Evolutionary conservation across 1,140 invertebrate genomes (phyloP).

Genomic region (Streblospio benedicti): DNA sequence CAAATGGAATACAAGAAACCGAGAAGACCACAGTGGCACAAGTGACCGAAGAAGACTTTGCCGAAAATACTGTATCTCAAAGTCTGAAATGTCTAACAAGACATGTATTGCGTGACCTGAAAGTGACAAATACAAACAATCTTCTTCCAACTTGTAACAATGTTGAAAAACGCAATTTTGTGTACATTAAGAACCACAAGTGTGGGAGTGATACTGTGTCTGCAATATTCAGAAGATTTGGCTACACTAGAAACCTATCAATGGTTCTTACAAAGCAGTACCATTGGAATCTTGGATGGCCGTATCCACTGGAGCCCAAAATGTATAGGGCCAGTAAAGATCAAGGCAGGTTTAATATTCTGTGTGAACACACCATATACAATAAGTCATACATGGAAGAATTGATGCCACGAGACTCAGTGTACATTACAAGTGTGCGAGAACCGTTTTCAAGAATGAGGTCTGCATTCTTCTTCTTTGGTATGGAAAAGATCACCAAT

Average conservation of each 20-base stretch:
- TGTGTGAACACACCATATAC: slow-evolving; percentile 15
- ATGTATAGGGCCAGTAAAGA: slow-evolving; percentile 1
- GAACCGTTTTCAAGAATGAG: slow-evolving; percentile 20
- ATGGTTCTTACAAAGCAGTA: slow-evolving; percentile 11
- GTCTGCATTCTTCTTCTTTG: too few relatives aligned
- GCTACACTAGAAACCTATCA: background rate
- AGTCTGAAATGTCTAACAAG: too few relatives aligned
- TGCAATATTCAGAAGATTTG: slow-evolving; percentile 9
- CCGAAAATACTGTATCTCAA: too few relatives aligned
- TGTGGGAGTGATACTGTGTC: slow-evolving; percentile 15
- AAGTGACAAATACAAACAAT: too few relatives aligned
- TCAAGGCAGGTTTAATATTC: slow-evolving; percentile 8
- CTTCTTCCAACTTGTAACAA: too few relatives aligned
- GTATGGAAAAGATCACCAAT: too few relatives aligned
- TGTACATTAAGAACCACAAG: slow-evolving; percentile 14
- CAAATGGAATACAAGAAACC: too few relatives aligned
- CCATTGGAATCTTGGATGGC: slow-evolving; percentile 32
- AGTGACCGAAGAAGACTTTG: too few relatives aligned
- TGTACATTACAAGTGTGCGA: slow-evolving; percentile 17
- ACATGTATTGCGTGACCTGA: too few relatives aligned
- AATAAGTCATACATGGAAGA: background rate
- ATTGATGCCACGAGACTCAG: slow-evolving; percentile 16
- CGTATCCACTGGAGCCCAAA: slow-evolving; percentile 23
- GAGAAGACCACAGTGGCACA: too few relatives aligned
- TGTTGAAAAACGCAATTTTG: too few relatives aligned